Evolutionary conservation across 2,113 vertebrate genomes (phyloP).

Genomic region (Shinisaurus crocodilurus): DNA sequence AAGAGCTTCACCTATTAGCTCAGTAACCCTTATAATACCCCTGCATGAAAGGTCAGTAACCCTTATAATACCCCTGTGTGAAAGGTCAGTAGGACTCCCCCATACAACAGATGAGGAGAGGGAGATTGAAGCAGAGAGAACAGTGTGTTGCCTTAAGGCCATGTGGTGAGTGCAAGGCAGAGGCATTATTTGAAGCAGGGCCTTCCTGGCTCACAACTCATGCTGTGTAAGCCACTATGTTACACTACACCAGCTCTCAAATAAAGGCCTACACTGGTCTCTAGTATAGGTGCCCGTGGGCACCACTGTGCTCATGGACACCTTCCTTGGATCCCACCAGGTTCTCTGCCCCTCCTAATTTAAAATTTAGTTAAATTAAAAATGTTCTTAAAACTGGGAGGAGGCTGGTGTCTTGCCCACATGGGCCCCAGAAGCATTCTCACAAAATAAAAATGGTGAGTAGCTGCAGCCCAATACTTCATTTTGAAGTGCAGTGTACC

Average conservation of each 20-base stretch:
- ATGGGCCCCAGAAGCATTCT: no score
- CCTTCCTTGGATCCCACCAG: no score
- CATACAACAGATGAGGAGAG: background rate
- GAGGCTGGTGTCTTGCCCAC: no score
- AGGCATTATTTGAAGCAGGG: background rate
- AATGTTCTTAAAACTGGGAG: no score
- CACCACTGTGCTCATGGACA: no score
- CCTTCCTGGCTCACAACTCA: background rate
- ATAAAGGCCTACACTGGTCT: background rate
- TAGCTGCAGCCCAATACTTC: no score
- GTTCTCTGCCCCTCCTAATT: no score
- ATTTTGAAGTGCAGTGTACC: no score
- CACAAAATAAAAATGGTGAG: no score
- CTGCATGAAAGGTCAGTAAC: background rate
- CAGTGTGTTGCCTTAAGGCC: background rate
- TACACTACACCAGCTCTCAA: background rate
- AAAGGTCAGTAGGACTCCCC: background rate
- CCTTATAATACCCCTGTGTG: background rate
- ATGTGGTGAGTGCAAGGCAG: background rate
- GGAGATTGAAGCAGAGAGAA: background rate
- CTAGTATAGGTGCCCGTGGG: no score
- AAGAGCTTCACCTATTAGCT: background rate
- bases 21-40: background rate
- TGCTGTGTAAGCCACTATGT: background rate
- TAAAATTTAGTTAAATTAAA: no score